phyloP scores from a whole-genome alignment of 2,888 invertebrate species.

The Gnatocerus cornutus region DNA sequence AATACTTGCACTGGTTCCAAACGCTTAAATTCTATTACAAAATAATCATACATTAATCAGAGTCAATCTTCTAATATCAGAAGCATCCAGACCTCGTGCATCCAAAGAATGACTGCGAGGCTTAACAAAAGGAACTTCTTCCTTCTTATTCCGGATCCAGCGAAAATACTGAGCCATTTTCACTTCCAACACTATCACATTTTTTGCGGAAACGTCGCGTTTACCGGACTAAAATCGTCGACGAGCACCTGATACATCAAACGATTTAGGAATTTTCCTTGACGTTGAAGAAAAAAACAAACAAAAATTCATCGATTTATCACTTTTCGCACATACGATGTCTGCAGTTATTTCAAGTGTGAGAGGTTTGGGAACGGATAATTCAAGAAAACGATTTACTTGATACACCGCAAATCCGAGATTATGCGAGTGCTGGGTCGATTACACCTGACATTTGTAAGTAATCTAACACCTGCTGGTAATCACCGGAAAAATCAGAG shows the following conservation, averaged over 20 bases:
- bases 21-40: slow-evolving; percentile 31
- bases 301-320: slow-evolving; percentile 30
- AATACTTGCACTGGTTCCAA: slow-evolving; percentile 18
- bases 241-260: slow-evolving; percentile 35
- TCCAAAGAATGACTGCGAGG: slow-evolving; percentile 84
- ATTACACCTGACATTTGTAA: slow-evolving; percentile 33
- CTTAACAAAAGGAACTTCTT: slow-evolving; percentile 71
- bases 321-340: neutral
- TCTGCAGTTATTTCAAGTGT: no score
- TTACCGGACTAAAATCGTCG: slow-evolving; percentile 25
- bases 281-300: slow-evolving; percentile 30
- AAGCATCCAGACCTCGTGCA: slow-evolving; percentile 80
- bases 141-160: slow-evolving; percentile 68
- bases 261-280: slow-evolving; percentile 37
- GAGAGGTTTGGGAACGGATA: slow-evolving; percentile 23
- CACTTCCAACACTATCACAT: slow-evolving; percentile 27
- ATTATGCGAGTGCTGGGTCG: slow-evolving; percentile 33
- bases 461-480: slow-evolving; percentile 18
- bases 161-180: slow-evolving; percentile 69
- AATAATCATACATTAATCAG: slow-evolving; percentile 48
- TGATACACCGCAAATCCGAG: slow-evolving; percentile 27
- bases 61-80: slow-evolving; percentile 71
- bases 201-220: slow-evolving; percentile 9
- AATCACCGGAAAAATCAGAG: no score
- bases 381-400: slow-evolving; percentile 18